phyloP scores from a whole-genome alignment of 1,140 invertebrate genomes.

The Camponotus floridanus region DNA sequence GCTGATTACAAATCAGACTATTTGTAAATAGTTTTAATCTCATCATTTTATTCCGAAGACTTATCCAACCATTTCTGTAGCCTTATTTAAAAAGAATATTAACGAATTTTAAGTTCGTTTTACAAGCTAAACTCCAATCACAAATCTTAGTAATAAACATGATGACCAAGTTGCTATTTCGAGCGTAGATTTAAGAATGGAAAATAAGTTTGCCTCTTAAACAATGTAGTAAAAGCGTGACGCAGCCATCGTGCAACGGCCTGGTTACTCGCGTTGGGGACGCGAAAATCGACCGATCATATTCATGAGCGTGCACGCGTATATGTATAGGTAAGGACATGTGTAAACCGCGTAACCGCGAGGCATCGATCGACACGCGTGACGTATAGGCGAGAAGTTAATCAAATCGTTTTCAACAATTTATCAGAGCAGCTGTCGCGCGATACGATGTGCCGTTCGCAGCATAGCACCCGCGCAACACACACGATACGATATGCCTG shows the following conservation, averaged over 20 bases:
- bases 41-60: not conserved
- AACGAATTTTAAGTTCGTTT: not conserved
- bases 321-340: conserved; percentile 67
- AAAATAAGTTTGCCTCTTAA: not conserved
- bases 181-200: not conserved
- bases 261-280: conserved; percentile 41
- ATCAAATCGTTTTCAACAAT: conserved; percentile 76
- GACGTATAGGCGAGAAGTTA: conserved; percentile 72
- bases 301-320: conserved; percentile 47
- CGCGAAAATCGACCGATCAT: conserved; percentile 57
- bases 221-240: conserved; percentile 5
- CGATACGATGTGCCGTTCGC: conserved; percentile 23
- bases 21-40: not conserved
- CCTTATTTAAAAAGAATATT: not conserved
- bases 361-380: conserved; percentile 62
- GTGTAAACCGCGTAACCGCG: conserved; percentile 68
- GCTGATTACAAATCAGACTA: not conserved
- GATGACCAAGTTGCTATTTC: not conserved
- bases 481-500: conserved; percentile 36
- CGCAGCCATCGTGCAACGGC: not conserved
- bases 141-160: not conserved
- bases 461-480: not conserved
- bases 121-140: not conserved
- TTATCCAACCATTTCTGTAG: too few species aligned
- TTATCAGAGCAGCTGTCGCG: conserved; percentile 58